Percentiles rank a stretch among this genome's conserved stretches.
These are phyloP conservation scores for Calypte anna DNA, from an alignment of 2,113 vertebrate genomes.

Conservation along the genomic window DNA sequence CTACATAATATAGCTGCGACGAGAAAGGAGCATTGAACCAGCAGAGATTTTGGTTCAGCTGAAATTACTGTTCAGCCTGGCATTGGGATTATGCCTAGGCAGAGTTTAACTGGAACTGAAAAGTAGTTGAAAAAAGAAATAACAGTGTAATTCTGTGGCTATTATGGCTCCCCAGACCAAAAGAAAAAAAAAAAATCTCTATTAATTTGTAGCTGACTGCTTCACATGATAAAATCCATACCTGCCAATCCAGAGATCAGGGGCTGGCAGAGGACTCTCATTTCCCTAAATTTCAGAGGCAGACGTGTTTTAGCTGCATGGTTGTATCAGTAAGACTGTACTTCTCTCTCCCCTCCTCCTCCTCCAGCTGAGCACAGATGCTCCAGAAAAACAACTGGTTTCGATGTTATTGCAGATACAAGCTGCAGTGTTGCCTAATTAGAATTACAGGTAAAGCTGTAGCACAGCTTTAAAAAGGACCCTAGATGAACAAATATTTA, in stretches of 20 bases:
- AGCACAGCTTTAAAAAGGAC: neutral
- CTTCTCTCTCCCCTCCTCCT: accelerated
- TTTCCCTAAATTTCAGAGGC: neutral
- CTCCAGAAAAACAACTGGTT: neutral
- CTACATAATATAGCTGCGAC: neutral
- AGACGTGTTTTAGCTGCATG: neutral
- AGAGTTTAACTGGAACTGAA: neutral
- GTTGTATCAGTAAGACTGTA: neutral
- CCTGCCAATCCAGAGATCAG: neutral
- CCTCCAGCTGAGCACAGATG: neutral
- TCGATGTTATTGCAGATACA: neutral
- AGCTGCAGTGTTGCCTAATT: neutral
- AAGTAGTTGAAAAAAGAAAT: conserved; percentile 7
- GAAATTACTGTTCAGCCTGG: conserved; percentile 6
- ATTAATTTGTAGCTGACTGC: neutral
- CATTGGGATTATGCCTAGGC: neutral
- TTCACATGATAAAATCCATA: neutral
- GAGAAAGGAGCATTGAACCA: neutral
- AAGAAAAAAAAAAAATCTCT: neutral
- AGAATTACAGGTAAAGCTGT: neutral
- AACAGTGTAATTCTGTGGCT: neutral
- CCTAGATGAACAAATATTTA: neutral
- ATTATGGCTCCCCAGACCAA: neutral
- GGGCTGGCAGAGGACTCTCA: neutral
- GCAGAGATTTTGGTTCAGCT: neutral